These are phyloP conservation scores for Sycobia sp. DNA, from an alignment of 1,140 invertebrate species.

Conservation along the genomic window DNA sequence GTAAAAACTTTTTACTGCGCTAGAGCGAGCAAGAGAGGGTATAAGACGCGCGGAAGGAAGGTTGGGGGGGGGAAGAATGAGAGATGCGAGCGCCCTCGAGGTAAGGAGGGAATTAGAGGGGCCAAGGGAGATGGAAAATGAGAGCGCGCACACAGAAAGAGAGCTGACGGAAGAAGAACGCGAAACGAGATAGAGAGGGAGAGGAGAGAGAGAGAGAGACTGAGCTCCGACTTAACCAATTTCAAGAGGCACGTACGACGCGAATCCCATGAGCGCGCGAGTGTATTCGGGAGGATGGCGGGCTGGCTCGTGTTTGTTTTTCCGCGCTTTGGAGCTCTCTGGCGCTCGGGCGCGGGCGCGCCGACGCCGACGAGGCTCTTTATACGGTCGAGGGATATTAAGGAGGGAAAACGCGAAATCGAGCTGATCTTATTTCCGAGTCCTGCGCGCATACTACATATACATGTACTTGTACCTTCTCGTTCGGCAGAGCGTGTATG, in stretches of 20 bases:
- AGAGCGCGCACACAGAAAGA: too few species aligned
- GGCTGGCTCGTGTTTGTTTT: conserved; percentile 31
- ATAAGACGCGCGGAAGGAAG: not conserved
- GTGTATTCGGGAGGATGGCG: not conserved
- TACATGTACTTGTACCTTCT: too few species aligned
- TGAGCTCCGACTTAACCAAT: conserved; percentile 53
- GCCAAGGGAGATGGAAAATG: conserved; percentile 12
- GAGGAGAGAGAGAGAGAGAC: conserved; percentile 35
- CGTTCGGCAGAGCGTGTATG: not conserved
- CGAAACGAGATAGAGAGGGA: not conserved
- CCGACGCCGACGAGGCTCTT: conserved; percentile 26
- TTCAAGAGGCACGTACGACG: conserved; percentile 45
- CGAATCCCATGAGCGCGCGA: conserved; percentile 36
- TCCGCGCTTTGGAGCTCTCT: conserved; percentile 32
- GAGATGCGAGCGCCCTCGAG: conserved; percentile 2
- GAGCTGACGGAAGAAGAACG: not conserved
- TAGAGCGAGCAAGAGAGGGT: not conserved
- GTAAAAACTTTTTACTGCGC: conserved; percentile 21
- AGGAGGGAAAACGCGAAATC: conserved; percentile 33
- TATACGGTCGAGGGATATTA: conserved; percentile 32
- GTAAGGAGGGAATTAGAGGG: conserved; percentile 27
- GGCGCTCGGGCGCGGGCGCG: conserved; percentile 27
- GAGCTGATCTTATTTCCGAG: conserved; percentile 33
- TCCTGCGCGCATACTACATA: conserved; percentile 4
- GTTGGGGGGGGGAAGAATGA: conserved; percentile 1